A percentile compares a stretch with the other conserved stretches of the same genome.
Evolutionary conservation across 1,140 invertebrate species (phyloP).

Genomic region (Camponotus vicinus): DNA sequence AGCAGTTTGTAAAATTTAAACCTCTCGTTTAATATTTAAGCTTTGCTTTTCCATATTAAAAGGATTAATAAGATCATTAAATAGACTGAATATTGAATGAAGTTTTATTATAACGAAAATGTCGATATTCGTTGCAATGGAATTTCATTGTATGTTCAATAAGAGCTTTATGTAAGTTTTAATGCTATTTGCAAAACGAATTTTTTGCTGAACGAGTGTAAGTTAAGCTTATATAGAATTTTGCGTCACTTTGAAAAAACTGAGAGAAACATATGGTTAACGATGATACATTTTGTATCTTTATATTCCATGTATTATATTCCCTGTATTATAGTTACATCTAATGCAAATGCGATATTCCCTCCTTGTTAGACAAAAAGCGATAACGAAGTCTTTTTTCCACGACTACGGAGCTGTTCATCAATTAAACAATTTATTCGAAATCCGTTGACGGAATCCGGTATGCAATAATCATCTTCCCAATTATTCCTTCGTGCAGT

Average conservation of each 20-base stretch:
- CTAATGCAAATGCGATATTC: neutral
- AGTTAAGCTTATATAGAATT: constrained; percentile 14
- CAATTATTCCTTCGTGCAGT: constrained; percentile 26
- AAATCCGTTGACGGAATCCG: constrained; percentile 10
- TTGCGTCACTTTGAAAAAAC: neutral
- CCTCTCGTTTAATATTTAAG: neutral
- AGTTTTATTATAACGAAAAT: constrained; percentile 42
- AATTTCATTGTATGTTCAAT: constrained; percentile 54
- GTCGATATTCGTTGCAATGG: constrained; percentile 25
- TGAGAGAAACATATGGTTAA: constrained; percentile 5
- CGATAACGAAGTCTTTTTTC: constrained; percentile 35
- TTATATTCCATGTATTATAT: neutral
- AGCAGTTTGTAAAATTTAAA: constrained; percentile 10
- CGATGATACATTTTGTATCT: constrained; percentile 13
- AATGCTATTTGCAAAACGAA: constrained; percentile 3
- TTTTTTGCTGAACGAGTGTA: neutral
- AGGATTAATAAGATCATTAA: neutral
- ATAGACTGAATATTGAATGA: constrained; percentile 24
- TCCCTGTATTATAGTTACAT: neutral
- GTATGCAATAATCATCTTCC: neutral
- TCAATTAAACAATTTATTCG: constrained; percentile 39
- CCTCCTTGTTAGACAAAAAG: constrained; percentile 1
- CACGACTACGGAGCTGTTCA: neutral
- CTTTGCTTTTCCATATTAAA: neutral
- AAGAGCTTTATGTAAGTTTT: constrained; percentile 31